Percentiles rank a stretch among this genome's conserved stretches.
Evolutionary conservation across 1,140 invertebrate species (phyloP).

Genomic region (Sitobion miscanthi): DNA sequence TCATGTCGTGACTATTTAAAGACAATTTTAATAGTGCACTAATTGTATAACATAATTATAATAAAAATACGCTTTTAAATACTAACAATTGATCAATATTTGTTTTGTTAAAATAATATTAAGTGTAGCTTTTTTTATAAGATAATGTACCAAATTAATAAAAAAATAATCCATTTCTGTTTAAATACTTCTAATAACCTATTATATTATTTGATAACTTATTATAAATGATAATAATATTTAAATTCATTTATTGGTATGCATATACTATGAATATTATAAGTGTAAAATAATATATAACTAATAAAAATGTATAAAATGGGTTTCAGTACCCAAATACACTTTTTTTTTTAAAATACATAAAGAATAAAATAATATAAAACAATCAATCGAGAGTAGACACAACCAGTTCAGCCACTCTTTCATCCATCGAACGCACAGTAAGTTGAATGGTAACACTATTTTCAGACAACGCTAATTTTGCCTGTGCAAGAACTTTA

Average conservation of each 20-base stretch:
- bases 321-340: background rate
- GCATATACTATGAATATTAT: constrained; percentile 26
- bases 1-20: background rate
- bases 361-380: background rate
- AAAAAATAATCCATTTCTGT: background rate
- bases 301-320: constrained; percentile 21
- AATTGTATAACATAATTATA: background rate
- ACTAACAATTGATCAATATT: too few species aligned
- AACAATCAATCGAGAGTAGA: constrained; percentile 79
- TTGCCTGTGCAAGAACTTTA: constrained; percentile 86
- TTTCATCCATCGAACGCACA: constrained; percentile 68
- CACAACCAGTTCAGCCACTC: constrained; percentile 82
- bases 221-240: background rate
- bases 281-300: background rate
- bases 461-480: constrained; percentile 75
- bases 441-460: constrained; percentile 77
- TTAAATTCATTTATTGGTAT: constrained; percentile 10
- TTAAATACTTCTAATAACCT: background rate
- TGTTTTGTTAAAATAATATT: background rate
- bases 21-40: background rate
- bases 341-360: background rate
- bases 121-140: background rate
- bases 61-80: too few species aligned
- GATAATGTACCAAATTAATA: background rate
- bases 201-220: constrained; percentile 28